Base-by-base conservation (phyloP, 2,113 vertebrate species). In the Callionymus lyra region DNA sequence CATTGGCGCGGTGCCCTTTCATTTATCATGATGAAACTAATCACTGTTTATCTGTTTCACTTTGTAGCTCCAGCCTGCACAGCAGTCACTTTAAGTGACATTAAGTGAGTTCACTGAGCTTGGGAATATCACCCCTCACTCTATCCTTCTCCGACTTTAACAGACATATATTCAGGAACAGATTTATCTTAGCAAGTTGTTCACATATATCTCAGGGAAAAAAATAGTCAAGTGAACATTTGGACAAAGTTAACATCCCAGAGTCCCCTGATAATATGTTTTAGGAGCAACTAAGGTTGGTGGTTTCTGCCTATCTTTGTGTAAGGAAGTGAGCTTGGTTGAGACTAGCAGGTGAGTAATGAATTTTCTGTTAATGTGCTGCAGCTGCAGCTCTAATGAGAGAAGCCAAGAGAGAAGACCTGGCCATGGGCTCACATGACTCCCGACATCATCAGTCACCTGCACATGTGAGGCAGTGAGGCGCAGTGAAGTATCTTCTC, bases 31-130 rank as follows among this genome's bases (percentile, higher is more conserved):
- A 50, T 58, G 62, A 74, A 62, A 5, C 36, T 82, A 80, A 82
- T 74, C 72, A 78, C 59, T 78, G 77, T 80, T 82, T 79, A 82
- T 82, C 76, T 76, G 70, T 65, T 80, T 76, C 57, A 45, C 72
- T 76, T 75, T 66, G 64, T 65, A 59, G 67, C 60, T 75, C 51
- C 60, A 67, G 79, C 72, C 79, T 78, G 66, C 66, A 47, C 58
- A 47, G 59, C 63, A 63, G 53, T 76, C 61, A 62, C 62, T 65
- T 72, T 62, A 54, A 63, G 63, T 50, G 33, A 37, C 58, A 59
- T 68, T 68, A 68, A 70, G 50, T 54, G 55, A 69, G 63, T 72
- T 56, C 63, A 65, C 41, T 32, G 44, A 10, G 13, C 18, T 41
- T 8, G 33, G 27, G 31, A 56, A 52, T 44, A 44, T 59, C 44